Evolutionary conservation across 2,888 invertebrate species (phyloP).

Genomic region (Dolichopus griseipennis): DNA sequence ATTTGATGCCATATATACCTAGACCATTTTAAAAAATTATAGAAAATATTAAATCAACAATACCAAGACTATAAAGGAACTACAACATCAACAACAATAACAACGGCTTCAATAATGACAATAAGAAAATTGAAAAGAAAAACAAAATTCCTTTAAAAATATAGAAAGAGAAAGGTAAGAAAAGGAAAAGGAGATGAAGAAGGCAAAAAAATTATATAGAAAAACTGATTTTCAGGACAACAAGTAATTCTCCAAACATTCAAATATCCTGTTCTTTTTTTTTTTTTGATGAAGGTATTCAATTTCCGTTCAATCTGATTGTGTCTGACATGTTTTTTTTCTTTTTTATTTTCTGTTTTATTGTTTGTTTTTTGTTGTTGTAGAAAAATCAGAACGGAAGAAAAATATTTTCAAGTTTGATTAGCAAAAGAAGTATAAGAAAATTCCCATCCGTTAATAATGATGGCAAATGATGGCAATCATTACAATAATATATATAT

Average conservation of each 20-base stretch:
- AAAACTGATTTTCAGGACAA: constrained; percentile 4
- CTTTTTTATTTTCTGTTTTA: no score
- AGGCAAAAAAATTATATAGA: not conserved
- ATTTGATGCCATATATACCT: no score
- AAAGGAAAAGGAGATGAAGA: not conserved
- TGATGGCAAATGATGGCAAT: not conserved
- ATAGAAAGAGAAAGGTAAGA: not conserved
- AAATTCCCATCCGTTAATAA: not conserved
- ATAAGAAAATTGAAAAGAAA: no score
- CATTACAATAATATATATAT: no score
- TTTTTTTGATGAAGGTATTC: not conserved
- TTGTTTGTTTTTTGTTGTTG: not conserved
- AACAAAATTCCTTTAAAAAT: not conserved
- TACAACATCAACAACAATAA: no score
- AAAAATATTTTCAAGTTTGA: constrained; percentile 6
- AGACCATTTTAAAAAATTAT: no score
- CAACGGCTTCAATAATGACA: no score
- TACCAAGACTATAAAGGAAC: no score
- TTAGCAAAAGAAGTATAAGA: not conserved
- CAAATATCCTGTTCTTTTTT: constrained; percentile 2
- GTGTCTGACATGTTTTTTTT: not conserved
- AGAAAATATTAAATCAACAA: no score
- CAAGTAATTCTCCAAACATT: constrained; percentile 1
- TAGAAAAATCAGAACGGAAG: not conserved
- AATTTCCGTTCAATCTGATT: constrained; percentile 6